Percentiles rank a stretch among this genome's conserved stretches.
These are phyloP conservation scores for Tipula vernalis DNA, from an alignment of 2,888 invertebrate genomes.

Conservation along the genomic window DNA sequence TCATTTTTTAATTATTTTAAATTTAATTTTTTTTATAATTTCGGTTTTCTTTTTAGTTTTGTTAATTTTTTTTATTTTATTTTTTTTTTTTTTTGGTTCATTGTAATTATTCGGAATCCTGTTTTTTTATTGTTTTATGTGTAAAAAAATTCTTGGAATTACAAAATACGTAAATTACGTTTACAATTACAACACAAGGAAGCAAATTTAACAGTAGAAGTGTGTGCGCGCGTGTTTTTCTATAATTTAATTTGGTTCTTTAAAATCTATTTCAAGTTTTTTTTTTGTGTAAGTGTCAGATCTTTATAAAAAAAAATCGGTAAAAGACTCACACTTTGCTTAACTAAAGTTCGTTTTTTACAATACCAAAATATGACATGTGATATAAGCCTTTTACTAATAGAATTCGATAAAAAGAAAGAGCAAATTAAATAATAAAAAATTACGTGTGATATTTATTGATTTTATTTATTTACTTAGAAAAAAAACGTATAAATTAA, in stretches of 20 bases:
- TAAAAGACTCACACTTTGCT: neutral
- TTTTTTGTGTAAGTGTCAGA: neutral
- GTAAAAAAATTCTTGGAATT: neutral
- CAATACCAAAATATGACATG: neutral
- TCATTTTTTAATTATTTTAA: conserved; percentile 1
- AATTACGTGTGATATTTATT: neutral
- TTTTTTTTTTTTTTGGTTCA: neutral
- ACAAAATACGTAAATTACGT: neutral
- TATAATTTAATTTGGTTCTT: neutral
- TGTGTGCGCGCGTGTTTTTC: neutral
- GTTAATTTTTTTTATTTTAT: neutral
- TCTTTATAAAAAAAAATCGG: neutral
- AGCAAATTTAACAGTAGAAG: neutral
- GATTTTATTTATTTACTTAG: neutral
- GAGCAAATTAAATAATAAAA: neutral
- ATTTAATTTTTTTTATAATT: neutral
- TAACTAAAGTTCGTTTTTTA: neutral
- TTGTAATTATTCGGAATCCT: neutral
- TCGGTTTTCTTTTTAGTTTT: neutral
- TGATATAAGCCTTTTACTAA: neutral
- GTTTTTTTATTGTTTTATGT: neutral
- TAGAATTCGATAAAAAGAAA: neutral
- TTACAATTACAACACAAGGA: neutral
- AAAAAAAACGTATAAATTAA: neutral
- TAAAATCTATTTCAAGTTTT: neutral